A percentile compares a stretch with the other conserved stretches of the same genome.
phyloP scores from a whole-genome alignment of 2,797 vertebrate species.

The Sebastes goodei region DNA sequence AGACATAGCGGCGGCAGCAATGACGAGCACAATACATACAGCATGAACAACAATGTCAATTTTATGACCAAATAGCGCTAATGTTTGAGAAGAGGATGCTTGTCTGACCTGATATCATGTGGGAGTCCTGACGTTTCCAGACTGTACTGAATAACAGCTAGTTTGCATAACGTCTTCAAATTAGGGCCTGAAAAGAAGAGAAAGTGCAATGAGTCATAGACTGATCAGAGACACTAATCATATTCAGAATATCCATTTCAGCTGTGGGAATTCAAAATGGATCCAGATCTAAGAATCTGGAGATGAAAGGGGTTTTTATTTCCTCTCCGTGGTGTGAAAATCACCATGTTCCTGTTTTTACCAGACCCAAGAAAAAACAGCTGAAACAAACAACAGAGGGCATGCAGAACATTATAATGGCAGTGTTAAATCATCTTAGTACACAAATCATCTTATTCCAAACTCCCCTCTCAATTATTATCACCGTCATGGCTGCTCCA shows the following conservation, averaged over 20 bases:
- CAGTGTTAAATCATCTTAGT: constrained; percentile 2
- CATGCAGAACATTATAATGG: neutral
- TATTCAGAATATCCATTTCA: constrained; percentile 30
- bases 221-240: constrained; percentile 30
- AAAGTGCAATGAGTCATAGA: constrained; percentile 51
- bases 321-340: neutral
- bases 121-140: constrained; percentile 98
- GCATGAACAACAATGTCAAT: constrained; percentile 29
- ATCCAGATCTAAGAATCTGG: neutral
- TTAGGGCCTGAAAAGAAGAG: constrained; percentile 88
- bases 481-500: constrained; percentile 25
- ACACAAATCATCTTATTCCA: constrained; percentile 13
- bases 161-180: constrained; percentile 98
- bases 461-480: constrained; percentile 15
- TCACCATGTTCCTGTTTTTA: neutral
- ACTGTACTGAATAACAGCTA: constrained; percentile 97
- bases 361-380: neutral
- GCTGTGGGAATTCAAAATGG: constrained; percentile 40
- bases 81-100: constrained; percentile 32
- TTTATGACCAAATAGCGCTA: constrained; percentile 22
- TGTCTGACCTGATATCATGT: constrained; percentile 93
- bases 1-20: constrained; percentile 21
- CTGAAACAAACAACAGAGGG: constrained; percentile 22
- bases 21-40: constrained; percentile 34
- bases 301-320: constrained; percentile 12